Percentiles rank a stretch among this genome's conserved stretches.
These are phyloP conservation scores for Penaeus chinensis DNA, from an alignment of 1,140 invertebrate genomes.

Conservation along the genomic window DNA sequence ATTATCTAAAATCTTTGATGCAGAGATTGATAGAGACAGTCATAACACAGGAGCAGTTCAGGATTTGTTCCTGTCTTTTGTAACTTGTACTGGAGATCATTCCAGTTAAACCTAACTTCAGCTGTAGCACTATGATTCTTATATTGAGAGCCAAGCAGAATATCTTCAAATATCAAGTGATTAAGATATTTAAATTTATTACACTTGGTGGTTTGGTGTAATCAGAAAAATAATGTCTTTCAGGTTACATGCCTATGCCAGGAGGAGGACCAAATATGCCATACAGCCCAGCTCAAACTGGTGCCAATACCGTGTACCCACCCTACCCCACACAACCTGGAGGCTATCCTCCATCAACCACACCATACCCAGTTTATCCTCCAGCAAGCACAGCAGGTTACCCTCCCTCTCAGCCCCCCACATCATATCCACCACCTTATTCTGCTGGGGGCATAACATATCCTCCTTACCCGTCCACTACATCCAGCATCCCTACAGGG, in stretches of 20 bases:
- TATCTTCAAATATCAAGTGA: no score
- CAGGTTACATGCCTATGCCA: conserved; percentile 88
- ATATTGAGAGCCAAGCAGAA: no score
- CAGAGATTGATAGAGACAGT: no score
- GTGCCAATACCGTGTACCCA: conserved; percentile 67
- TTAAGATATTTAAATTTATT: no score
- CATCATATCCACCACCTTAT: conserved; percentile 54
- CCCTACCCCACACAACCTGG: conserved; percentile 64
- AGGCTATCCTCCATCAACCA: conserved; percentile 66
- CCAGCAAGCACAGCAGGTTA: conserved; percentile 55
- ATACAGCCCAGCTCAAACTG: conserved; percentile 64
- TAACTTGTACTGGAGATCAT: no score
- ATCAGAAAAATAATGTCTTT: conserved; percentile 94
- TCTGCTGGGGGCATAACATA: conserved; percentile 29
- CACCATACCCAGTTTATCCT: conserved; percentile 69
- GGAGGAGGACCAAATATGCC: conserved; percentile 58
- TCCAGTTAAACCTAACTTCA: no score
- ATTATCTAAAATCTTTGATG: no score
- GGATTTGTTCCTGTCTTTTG: no score
- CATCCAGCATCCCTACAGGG: conserved; percentile 49
- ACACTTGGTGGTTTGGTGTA: conserved; percentile 76
- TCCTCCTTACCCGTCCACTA: conserved; percentile 56
- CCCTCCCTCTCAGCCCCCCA: conserved; percentile 55
- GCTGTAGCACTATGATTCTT: no score
- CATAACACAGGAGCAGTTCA: no score